These are phyloP conservation scores for Ochlodes sylvanus DNA, from an alignment of 2,888 invertebrate genomes.

Conservation along the genomic window DNA sequence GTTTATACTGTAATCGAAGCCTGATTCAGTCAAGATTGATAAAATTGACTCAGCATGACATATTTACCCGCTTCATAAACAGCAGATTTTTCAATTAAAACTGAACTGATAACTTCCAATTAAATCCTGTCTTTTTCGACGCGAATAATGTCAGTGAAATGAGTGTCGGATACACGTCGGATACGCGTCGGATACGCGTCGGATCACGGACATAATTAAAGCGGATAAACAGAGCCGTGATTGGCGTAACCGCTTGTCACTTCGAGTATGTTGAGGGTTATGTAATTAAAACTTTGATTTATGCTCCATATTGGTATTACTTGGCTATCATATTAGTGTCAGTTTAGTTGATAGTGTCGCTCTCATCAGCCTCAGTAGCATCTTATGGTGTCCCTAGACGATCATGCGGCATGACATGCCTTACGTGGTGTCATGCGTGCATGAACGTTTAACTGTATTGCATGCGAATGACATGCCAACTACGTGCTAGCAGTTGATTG, in stretches of 20 bases:
- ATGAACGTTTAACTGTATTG: no score
- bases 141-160: constrained; percentile 1
- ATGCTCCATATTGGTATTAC: background rate
- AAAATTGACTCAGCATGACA: no score
- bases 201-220: constrained; percentile 15
- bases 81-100: background rate
- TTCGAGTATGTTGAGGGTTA: background rate
- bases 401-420: no score
- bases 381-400: no score
- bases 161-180: background rate
- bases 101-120: background rate
- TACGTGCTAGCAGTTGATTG: no score
- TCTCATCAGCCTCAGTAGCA: no score
- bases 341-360: no score
- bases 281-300: background rate
- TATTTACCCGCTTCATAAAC: background rate
- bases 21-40: no score
- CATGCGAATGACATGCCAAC: no score
- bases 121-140: background rate
- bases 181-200: background rate
- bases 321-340: no score
- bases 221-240: constrained; percentile 13
- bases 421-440: no score
- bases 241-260: constrained; percentile 7
- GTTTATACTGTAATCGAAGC: no score